phyloP scores from a whole-genome alignment of 1,140 invertebrate species.

The Arctopsyche grandis region DNA sequence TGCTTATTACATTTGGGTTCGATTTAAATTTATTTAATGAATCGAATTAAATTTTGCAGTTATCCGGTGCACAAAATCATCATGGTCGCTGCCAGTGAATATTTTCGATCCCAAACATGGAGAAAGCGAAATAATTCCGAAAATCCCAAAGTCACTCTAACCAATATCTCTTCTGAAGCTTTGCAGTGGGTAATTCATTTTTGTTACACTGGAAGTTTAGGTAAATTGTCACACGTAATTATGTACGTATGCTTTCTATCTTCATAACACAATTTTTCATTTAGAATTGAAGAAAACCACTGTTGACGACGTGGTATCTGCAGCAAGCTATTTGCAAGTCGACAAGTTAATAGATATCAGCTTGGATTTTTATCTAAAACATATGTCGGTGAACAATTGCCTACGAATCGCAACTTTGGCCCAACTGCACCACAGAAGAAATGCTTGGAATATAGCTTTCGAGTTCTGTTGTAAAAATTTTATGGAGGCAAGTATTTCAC shows the following conservation, averaged over 20 bases:
- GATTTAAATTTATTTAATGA: not conserved
- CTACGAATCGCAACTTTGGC: not conserved
- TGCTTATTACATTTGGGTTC: not conserved
- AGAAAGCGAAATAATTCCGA: not conserved
- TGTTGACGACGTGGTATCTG: not conserved
- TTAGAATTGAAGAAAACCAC: not conserved
- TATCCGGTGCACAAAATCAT: not conserved
- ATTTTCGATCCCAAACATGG: not conserved
- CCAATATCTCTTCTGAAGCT: not conserved
- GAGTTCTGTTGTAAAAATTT: not conserved
- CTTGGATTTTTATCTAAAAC: not conserved
- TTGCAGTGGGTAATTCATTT: constrained; percentile 1
- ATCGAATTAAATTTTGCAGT: not conserved
- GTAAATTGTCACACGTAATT: not conserved
- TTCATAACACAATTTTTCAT: no score
- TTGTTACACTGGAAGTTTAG: not conserved
- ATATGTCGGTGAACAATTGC: not conserved
- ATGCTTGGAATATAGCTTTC: not conserved
- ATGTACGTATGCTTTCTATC: no score
- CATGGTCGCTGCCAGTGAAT: not conserved
- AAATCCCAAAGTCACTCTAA: not conserved
- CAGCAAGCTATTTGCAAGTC: not conserved
- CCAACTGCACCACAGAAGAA: not conserved
- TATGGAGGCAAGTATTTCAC: not conserved
- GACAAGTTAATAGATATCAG: not conserved